Conservation (phyloP, 2,797 vertebrate species). For the Cichlasoma orientale region DNA sequence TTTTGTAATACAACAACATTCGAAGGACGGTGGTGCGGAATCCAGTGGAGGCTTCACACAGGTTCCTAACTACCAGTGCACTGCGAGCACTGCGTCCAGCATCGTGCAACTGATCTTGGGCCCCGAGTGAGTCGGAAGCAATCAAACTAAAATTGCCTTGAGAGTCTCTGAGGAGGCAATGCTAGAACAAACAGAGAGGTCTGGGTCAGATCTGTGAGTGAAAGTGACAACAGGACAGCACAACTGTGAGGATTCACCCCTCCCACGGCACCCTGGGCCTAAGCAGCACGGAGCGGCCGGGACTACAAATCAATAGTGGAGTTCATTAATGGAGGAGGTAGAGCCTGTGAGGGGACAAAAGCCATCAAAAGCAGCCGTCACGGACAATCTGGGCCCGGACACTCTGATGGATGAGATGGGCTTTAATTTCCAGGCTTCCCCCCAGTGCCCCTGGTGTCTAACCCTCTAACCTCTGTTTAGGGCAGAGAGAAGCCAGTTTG, state of each 20-base stretch:
- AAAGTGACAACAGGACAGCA: slow-evolving; percentile 68
- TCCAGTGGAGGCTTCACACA: not conserved
- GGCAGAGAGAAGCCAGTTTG: slow-evolving; percentile 7
- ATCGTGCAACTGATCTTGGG: not conserved
- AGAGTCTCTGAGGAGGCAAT: slow-evolving; percentile 3
- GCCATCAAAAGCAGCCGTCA: slow-evolving; percentile 56
- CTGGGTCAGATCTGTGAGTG: slow-evolving; percentile 36
- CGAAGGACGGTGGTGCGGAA: not conserved
- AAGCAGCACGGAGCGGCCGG: slow-evolving; percentile 14
- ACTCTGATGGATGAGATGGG: slow-evolving; percentile 62
- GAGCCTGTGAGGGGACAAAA: slow-evolving; percentile 65
- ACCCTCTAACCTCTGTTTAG: slow-evolving; percentile 32
- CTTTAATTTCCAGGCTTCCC: slow-evolving; percentile 56
- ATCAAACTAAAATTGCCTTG: not conserved
- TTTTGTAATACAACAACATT: no score
- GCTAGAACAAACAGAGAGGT: slow-evolving; percentile 2
- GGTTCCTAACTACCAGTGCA: not conserved
- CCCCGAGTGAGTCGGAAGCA: not conserved
- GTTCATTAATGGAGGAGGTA: slow-evolving; percentile 80
- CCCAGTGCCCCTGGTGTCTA: slow-evolving; percentile 12
- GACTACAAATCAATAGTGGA: slow-evolving; percentile 73
- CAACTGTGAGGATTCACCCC: slow-evolving; percentile 48
- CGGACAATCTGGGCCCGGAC: slow-evolving; percentile 61
- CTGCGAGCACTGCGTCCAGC: not conserved
- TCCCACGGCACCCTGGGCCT: slow-evolving; percentile 20